A percentile compares a stretch with the other conserved stretches of the same genome.
These are phyloP conservation scores for Drosophila ficusphila DNA, from an alignment of 1,140 invertebrate genomes.

Conservation along the genomic window DNA sequence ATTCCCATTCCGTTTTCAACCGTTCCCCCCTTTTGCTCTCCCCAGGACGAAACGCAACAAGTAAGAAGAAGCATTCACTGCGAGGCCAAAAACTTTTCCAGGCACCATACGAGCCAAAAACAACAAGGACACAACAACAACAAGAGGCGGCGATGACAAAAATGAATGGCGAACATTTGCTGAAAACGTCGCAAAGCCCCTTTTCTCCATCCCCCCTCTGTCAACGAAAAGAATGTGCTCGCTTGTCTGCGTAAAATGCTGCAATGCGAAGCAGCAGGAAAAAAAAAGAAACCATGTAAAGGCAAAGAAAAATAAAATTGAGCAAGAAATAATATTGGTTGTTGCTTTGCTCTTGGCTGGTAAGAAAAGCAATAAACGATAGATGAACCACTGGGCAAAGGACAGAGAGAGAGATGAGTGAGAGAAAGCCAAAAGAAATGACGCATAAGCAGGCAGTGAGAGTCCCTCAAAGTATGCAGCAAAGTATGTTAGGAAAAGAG, in stretches of 20 bases:
- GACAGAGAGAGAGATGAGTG: slow-evolving; percentile 7
- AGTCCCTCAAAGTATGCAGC: no score
- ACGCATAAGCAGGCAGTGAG: slow-evolving; percentile 31
- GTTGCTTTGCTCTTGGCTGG: slow-evolving; percentile 42
- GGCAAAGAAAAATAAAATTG: slow-evolving; percentile 50
- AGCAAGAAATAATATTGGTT: slow-evolving; percentile 55
- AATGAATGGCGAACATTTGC: slow-evolving; percentile 57
- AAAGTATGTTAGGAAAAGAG: no score
- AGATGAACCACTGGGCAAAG: slow-evolving; percentile 8
- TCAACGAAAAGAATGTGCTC: neutral
- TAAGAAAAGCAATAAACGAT: slow-evolving; percentile 51
- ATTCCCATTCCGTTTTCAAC: slow-evolving; percentile 15
- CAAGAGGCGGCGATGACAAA: slow-evolving; percentile 34
- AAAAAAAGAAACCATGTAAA: slow-evolving; percentile 17
- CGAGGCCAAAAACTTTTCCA: slow-evolving; percentile 53
- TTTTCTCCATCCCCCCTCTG: slow-evolving; percentile 1
- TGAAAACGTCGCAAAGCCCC: slow-evolving; percentile 50
- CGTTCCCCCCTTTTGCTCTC: neutral
- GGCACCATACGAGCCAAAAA: slow-evolving; percentile 23
- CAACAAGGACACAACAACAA: slow-evolving; percentile 17
- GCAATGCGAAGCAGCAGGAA: slow-evolving; percentile 64
- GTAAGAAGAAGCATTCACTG: slow-evolving; percentile 60
- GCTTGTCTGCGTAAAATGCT: slow-evolving; percentile 72
- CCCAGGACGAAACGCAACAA: slow-evolving; percentile 60
- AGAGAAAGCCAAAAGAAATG: slow-evolving; percentile 37